A percentile compares a stretch with the other conserved stretches of the same genome.
These are phyloP conservation scores for Distichodus sexfasciatus DNA, from an alignment of 2,797 vertebrate species.

Conservation along the genomic window DNA sequence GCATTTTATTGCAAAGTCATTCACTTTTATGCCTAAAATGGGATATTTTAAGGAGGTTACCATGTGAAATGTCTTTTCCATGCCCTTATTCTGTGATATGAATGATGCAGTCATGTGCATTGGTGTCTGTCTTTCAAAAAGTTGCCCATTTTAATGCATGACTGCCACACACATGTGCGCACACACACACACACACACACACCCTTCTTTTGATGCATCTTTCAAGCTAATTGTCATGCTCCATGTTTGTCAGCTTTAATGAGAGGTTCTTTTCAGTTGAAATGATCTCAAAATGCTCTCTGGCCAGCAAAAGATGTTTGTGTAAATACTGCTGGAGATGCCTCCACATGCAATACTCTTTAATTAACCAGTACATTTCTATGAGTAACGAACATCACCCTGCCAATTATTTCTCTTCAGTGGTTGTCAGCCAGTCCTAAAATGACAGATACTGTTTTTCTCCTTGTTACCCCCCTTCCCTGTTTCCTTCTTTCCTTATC, in stretches of 20 bases:
- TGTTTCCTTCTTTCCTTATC: neutral
- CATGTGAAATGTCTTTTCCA: neutral
- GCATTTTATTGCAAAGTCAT: too few relatives aligned
- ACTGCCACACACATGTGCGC: neutral
- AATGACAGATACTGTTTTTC: conserved; percentile 28
- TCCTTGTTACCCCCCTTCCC: neutral
- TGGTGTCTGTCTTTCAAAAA: neutral
- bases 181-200: conserved; percentile 1
- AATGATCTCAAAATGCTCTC: conserved; percentile 38
- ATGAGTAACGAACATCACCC: conserved; percentile 11
- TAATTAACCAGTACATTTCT: conserved; percentile 31
- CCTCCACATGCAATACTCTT: conserved; percentile 10
- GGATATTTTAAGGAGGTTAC: conserved; percentile 12
- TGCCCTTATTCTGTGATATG: conserved; percentile 6
- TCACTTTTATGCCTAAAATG: conserved; percentile 28
- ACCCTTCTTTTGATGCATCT: conserved; percentile 23
- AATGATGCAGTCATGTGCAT: neutral
- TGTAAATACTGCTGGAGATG: conserved; percentile 3
- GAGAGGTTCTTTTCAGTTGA: conserved; percentile 38
- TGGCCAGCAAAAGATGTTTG: conserved; percentile 20
- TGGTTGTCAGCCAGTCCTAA: conserved; percentile 9
- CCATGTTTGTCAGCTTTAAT: conserved; percentile 51
- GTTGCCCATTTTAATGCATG: neutral
- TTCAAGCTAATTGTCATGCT: conserved; percentile 37
- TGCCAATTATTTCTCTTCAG: conserved; percentile 8